Base-by-base conservation (phyloP, 2,797 vertebrate genomes). In the Lemur catta region DNA sequence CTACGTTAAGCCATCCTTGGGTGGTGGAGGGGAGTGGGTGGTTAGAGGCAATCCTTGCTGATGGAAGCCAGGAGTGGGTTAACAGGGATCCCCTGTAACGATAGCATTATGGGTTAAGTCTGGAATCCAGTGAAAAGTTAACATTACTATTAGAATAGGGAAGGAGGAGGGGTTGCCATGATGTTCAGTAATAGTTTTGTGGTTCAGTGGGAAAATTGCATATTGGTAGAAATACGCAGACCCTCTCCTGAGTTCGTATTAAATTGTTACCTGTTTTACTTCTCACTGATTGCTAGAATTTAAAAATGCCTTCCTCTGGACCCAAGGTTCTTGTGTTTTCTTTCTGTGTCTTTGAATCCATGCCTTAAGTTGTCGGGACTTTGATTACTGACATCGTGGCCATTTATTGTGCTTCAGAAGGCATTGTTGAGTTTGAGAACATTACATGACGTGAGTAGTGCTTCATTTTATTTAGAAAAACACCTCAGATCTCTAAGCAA, bases 221-320 rank as follows among this genome's bases (percentile, higher is more conserved):
- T 17, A 24, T 52, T 93, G 46, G 5, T 86, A 17, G 88, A 84
- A 92, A 20, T 26, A 22, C 20, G 67, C 43, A 57, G 50, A 35
- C 78, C 12, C 20, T 65, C 50, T 52, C 35, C 80, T 41, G 26
- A 72, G 52, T 69, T 79, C 6, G 48, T 74, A 12, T 71, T 26
- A 57, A 41, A 33, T 84, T 57, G 11, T 28, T 35, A 10, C 4
- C 4, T 24, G 24, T 59, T 20, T 48, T 43, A 17, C 17, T 33
- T 93, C 28, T 88, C 59, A 48, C 26, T 93, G 38, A 75, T 63
- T 57, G 72, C 71, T 75, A n/a, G 72, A 84, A 74, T 79, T 90
- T 78, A 52, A 82, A 84, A 74, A 71, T n/a, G 5, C 61, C 1
- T 46, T 28, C 57, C 12, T 48, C 57, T 52, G 72, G 59, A 57